Base-by-base conservation (phyloP, 2,113 vertebrate species). In the Podarcis raffonei region DNA sequence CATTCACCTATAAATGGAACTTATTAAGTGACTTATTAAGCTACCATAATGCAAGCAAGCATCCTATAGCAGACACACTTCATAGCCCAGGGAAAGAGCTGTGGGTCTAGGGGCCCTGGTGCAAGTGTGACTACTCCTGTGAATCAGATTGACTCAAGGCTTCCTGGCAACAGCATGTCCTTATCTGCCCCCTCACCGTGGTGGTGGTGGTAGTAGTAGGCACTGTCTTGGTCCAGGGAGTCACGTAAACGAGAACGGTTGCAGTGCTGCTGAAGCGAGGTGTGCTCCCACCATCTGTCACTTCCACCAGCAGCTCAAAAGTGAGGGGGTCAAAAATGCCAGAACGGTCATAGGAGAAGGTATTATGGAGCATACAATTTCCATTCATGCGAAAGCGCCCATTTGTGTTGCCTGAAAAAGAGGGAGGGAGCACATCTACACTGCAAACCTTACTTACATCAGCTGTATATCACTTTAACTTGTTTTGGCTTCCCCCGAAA, bases 271-370 rank as follows among this genome's bases (percentile, higher is more conserved):
- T 97, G 92, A 30, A 93, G 62, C 23, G 89, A 2, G 3, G 30
- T 6, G 6, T 68, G 4, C 87, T 12, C 0, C 89, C 83, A 6
- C 87, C 11, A 0, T 95, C 92, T 0, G 88, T 86, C 94, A 96
- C 97, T 75, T 87, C 83, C 86, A 97, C 92, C 90, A 97, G 85
- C 0, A 98, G 91, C 87, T 96, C 92, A 1, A 95, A 96, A 20
- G 89, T 94, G 1, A 0, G 6, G 1, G 95, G 92, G 72, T 96
- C 78, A 0, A 89, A 84, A 15, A 87, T 68, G 57, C 83, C 93
- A 0, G 2, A 1, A 0, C 79, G 12, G 1, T 92, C 74, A 78
- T 89, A 80, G 4, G 68, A 81, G 69, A 89, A 89, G 39, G 59
- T 15, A 1, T 81, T 91, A 42, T 93, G 90, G 71, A 95, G 83